phyloP scores from a whole-genome alignment of 2,888 invertebrate species.

The Ophion ellenae region DNA sequence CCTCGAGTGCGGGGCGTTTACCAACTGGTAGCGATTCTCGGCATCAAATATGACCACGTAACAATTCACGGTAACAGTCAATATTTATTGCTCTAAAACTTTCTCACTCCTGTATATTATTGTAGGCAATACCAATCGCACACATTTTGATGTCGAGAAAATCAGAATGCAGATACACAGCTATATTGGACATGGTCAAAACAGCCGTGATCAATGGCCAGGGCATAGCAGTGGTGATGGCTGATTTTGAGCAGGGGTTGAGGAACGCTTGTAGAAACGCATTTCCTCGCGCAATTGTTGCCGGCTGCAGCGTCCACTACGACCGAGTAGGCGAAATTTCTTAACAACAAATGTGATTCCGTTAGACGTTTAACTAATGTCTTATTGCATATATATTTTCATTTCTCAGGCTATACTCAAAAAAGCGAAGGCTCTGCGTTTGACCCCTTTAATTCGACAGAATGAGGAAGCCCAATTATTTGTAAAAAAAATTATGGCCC shows the following conservation, averaged over 20 bases:
- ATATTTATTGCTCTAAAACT: no score
- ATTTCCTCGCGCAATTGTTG: slow-evolving; percentile 20
- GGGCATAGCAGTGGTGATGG: slow-evolving; percentile 17
- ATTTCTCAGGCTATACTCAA: slow-evolving; percentile 20
- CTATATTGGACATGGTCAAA: slow-evolving; percentile 9
- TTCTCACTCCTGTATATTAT: no score
- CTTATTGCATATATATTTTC: slow-evolving; percentile 1
- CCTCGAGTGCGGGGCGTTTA: no score
- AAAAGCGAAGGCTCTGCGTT: not conserved
- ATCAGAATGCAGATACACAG: slow-evolving; percentile 30
- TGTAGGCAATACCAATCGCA: no score
- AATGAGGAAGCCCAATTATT: slow-evolving; percentile 39
- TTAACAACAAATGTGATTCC: not conserved
- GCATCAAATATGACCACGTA: no score
- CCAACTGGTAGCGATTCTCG: no score
- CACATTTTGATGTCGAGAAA: slow-evolving; percentile 1
- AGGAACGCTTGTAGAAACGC: slow-evolving; percentile 23
- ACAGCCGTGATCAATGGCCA: slow-evolving; percentile 3
- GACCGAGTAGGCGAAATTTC: slow-evolving; percentile 16
- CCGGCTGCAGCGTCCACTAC: slow-evolving; percentile 46
- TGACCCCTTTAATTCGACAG: slow-evolving; percentile 2
- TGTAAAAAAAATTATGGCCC: slow-evolving; percentile 48
- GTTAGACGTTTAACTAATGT: slow-evolving; percentile 1
- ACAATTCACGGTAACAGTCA: no score
- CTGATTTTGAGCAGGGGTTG: slow-evolving; percentile 37